A percentile compares a stretch with the other conserved stretches of the same genome.
Conservation (phyloP, 2,888 invertebrate species). For the Brenthis ino region DNA sequence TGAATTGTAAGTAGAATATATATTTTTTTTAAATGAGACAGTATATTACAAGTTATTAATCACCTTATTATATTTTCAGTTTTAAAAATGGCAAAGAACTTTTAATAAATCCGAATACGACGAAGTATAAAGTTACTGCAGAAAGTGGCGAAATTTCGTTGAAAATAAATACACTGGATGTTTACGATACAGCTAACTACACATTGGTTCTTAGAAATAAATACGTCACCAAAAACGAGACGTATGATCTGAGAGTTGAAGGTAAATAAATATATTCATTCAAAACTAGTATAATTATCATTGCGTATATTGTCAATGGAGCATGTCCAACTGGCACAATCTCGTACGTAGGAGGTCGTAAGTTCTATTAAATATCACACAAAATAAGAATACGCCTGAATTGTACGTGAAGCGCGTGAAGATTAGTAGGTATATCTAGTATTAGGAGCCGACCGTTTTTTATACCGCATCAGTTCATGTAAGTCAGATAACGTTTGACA, state of each 20-base stretch:
- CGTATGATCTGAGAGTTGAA: slow-evolving; percentile 49
- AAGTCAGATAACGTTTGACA: no score
- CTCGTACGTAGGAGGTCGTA: no score
- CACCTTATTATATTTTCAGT: slow-evolving; percentile 18
- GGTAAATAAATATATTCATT: slow-evolving; percentile 52
- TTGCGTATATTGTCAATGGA: no score
- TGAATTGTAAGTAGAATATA: slow-evolving; percentile 3
- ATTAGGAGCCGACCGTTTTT: no score
- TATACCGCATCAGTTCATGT: no score
- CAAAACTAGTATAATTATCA: no score
- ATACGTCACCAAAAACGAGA: slow-evolving; percentile 42
- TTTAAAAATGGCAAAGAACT: slow-evolving; percentile 44
- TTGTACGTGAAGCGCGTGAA: no score
- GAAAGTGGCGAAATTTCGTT: slow-evolving; percentile 40
- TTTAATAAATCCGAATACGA: slow-evolving; percentile 31
- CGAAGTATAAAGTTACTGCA: slow-evolving; percentile 43
- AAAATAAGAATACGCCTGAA: no score
- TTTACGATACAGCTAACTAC: slow-evolving; percentile 61
- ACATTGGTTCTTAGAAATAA: slow-evolving; percentile 56
- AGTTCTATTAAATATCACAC: no score
- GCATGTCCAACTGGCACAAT: no score
- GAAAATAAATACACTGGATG: slow-evolving; percentile 45
- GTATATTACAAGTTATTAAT: background rate
- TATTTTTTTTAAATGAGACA: no score
- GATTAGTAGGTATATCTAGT: no score